Evolutionary conservation across 2,797 vertebrate genomes (phyloP), one percentile per base, ranked within the genome.

Genomic region (Parauchenoglanis ngamensis): DNA sequence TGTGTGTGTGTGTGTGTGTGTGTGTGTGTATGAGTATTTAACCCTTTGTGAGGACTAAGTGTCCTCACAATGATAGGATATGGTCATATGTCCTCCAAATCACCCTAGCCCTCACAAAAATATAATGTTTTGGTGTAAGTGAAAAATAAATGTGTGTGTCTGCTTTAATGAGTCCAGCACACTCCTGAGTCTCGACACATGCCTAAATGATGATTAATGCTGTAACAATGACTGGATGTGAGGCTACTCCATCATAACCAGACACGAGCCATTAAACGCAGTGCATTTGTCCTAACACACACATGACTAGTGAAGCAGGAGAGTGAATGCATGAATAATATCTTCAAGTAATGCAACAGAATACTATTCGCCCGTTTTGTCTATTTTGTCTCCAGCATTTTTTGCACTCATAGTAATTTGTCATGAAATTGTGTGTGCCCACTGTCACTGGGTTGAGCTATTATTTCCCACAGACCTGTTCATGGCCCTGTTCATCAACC

Each of bases 171-270:
- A 79, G 46, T 77, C 49, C 13, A n/a, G 13, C 25, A 28, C 73
- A 76, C 15, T 2, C 49, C 15, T 6, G 8, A 57, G 59, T 65
- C 79, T 65, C n/a, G 17, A 31, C 44, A 83, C 35, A 85, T n/a
- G 35, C 17, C 77, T 72, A 46, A 46, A 80, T 87, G 75, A 87
- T 82, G 79, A 49, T 85, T 46, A 70, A 59, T 72, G 28, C 59
- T 28, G 31, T 1, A 63, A 23, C 77, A 46, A 52, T 23, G 75
- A 89, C 70, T 8, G 79, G 70, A 72, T 81, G 31, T 61, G 61
- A 82, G 70, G 46, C 68, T 65, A 21, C 49, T 67, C 76, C 78
- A 54, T 87, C 67, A 77, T 23, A 44, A 44, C 80, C n/a, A 5
- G 54, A 52, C 70, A 61, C 28, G 10, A 87, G 72, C 25, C 72